Evolutionary conservation across 2,888 invertebrate genomes (phyloP).

Genomic region (Proisotoma minuta): DNA sequence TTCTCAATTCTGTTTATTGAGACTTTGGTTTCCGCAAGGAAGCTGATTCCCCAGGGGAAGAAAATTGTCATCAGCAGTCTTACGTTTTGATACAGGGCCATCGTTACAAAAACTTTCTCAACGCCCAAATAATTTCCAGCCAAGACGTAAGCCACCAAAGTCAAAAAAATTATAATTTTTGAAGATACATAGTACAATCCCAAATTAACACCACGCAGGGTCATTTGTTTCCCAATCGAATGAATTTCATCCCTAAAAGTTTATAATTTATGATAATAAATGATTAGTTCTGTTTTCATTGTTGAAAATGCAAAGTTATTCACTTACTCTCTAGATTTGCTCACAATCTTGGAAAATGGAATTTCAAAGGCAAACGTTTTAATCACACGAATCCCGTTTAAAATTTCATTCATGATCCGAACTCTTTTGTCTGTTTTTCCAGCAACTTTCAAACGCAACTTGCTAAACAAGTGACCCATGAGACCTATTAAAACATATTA

Average conservation of each 20-base stretch:
- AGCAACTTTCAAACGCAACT: conserved; percentile 71
- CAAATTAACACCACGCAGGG: conserved; percentile 61
- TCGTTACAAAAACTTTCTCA: conserved; percentile 74
- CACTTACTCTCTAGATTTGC: conserved; percentile 61
- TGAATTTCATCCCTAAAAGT: conserved; percentile 63
- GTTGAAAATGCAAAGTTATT: neutral
- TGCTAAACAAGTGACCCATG: conserved; percentile 53
- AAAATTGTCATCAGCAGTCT: conserved; percentile 79
- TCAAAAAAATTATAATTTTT: conserved; percentile 75
- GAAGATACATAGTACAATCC: conserved; percentile 69
- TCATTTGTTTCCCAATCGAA: conserved; percentile 61
- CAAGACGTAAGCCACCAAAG: conserved; percentile 70
- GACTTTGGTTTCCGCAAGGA: conserved; percentile 72
- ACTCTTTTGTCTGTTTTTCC: conserved; percentile 82
- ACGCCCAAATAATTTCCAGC: conserved; percentile 64
- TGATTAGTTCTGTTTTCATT: neutral
- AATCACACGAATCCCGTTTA: conserved; percentile 78
- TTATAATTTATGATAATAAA: neutral
- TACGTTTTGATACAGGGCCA: conserved; percentile 81
- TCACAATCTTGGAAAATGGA: conserved; percentile 79
- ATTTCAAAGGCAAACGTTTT: conserved; percentile 97
- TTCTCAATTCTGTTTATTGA: conserved; percentile 66
- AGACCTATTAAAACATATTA: conserved; percentile 53
- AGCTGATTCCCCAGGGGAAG: conserved; percentile 78
- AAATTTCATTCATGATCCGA: conserved; percentile 79